Evolutionary conservation across 37 sponge, comb jelly and placozoan genomes (phyloP).

Genomic region (Spongilla lacustris): DNA sequence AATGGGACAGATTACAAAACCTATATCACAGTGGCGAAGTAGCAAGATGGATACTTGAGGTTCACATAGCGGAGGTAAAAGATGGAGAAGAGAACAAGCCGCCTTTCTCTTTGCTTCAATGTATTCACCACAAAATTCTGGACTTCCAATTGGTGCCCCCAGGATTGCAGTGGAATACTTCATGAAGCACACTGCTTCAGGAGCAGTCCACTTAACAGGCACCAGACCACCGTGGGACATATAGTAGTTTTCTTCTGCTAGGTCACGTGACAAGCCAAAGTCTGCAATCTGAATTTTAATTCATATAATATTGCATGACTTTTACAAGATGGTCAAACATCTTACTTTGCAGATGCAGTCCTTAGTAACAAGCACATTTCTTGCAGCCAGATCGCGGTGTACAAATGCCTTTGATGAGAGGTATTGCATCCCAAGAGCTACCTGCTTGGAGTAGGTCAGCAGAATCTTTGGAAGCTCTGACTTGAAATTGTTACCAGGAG

Average conservation of each 20-base stretch:
- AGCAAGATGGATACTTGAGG: too few relatives aligned
- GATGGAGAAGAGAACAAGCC: too few relatives aligned
- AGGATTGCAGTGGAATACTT: background rate
- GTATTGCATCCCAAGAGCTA: slow-evolving; percentile 10
- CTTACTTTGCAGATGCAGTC: background rate
- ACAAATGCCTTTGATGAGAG: slow-evolving; percentile 13
- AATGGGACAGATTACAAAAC: too few relatives aligned
- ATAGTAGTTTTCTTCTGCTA: background rate
- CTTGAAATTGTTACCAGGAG: background rate
- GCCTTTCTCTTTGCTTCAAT: too few relatives aligned
- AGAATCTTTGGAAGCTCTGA: background rate
- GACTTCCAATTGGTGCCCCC: too few relatives aligned
- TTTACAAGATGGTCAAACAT: too few relatives aligned
- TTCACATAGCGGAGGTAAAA: too few relatives aligned
- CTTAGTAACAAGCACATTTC: background rate
- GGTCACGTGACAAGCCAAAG: background rate
- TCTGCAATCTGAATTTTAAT: background rate
- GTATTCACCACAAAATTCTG: too few relatives aligned
- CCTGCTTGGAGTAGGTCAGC: background rate
- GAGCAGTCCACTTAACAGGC: background rate
- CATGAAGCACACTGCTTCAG: background rate
- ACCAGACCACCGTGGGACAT: background rate
- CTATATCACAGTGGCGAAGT: too few relatives aligned
- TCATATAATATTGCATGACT: too few relatives aligned
- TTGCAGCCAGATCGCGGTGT: background rate